Base-by-base conservation (phyloP, 64 coral and sea anemone species). In the Orbicella faveolata region DNA sequence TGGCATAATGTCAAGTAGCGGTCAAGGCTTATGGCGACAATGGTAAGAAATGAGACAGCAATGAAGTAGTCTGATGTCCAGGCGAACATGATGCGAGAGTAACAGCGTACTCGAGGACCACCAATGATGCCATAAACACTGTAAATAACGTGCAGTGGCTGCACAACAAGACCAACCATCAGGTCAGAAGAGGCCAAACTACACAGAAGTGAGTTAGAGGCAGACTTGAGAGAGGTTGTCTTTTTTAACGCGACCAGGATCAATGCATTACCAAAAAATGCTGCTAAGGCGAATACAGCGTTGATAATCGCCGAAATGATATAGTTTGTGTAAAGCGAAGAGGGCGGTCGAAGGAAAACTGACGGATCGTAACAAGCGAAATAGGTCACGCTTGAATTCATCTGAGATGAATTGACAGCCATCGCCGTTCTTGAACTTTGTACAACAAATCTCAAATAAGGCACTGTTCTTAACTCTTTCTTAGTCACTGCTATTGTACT, bases 111-210 rank as follows among this genome's bases (percentile, higher is more conserved):
- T 78, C 36, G 37, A 52, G 75, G 36, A 52, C 44, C 75, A 1
- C 75, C 37, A 6, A 78, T 52, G 41, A 78, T 44, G 20, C 75
- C 75, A 19, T 78, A 78, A 21, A 78, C 51, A 20, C 39, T 53
- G 75, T 78, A 78, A 44, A 78, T 78, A 23, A 78, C 75, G 23
- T 78, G 75, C 41, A 78, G 8, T 78, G 75, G 75, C 17, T 78
- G 75, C 20, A 52, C 75, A 44, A 78, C 41, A 18, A 78, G 75
- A 1, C 75, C 75, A 21, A 78, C 41, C 37, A 78, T 78, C 36
- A 78, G 41, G 21, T 78, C 75, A 52, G 75, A 78, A 18, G 51
- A 9, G 20, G 75, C 75, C 20, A 78, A 52, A 52, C 75, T 21
- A 20, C 75, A 52, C 18, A 78, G 44, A 52, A 78, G 41, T 5